Percentiles rank a stretch among this genome's conserved stretches.
Evolutionary conservation across 2,113 vertebrate species (phyloP).

Genomic region (Oreamnos americanus): DNA sequence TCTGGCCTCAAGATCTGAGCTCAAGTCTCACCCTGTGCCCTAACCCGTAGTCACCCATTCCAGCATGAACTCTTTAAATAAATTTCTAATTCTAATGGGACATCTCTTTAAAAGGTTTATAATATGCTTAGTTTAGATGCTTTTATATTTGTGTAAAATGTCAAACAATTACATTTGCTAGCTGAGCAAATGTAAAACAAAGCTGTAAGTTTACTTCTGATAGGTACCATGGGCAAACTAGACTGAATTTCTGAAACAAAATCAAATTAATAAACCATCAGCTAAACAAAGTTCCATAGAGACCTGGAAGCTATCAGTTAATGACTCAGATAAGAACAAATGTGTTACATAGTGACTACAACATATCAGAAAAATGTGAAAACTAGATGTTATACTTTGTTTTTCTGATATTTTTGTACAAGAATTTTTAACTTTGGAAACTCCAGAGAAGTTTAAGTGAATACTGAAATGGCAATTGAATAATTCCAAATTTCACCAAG

Average conservation of each 20-base stretch:
- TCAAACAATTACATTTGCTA: neutral
- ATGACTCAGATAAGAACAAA: neutral
- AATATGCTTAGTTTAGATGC: neutral
- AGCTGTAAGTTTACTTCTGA: neutral
- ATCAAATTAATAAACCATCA: neutral
- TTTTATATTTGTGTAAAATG: neutral
- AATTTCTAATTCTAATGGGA: neutral
- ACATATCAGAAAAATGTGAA: neutral
- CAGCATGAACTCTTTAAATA: neutral
- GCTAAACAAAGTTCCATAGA: neutral
- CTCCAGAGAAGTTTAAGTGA: neutral
- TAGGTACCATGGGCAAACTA: neutral
- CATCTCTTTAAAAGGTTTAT: neutral
- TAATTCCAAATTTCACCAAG: neutral
- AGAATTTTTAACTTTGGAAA: neutral
- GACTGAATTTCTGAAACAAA: neutral
- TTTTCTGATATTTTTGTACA: neutral
- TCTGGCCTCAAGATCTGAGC: neutral
- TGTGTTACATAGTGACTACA: neutral
- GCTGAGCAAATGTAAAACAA: slow-evolving; percentile 1
- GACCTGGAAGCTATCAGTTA: neutral
- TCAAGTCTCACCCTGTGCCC: neutral
- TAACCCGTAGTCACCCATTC: neutral
- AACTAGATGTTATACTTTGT: neutral
- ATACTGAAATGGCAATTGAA: neutral